These are phyloP conservation scores for Trichomycterus rosablanca DNA, from an alignment of 2,113 vertebrate genomes.

Conservation along the genomic window DNA sequence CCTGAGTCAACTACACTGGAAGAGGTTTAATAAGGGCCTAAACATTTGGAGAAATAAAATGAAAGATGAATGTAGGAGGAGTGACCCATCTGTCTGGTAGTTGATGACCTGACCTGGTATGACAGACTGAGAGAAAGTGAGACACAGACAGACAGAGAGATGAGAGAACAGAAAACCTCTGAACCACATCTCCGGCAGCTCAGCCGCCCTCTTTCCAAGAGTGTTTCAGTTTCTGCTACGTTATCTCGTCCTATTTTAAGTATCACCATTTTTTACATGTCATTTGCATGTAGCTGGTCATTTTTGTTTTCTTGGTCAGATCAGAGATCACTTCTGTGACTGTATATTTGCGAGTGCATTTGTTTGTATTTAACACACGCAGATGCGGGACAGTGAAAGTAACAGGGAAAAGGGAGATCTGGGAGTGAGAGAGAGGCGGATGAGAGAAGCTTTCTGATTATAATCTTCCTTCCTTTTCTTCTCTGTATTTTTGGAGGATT, in stretches of 20 bases:
- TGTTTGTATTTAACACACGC: constrained; percentile 6
- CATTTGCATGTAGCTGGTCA: constrained; percentile 68
- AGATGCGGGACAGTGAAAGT: constrained; percentile 31
- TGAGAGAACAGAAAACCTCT: constrained; percentile 50
- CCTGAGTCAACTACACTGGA: no score
- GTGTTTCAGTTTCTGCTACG: constrained; percentile 70
- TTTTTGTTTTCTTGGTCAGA: constrained; percentile 45
- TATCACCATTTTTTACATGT: constrained; percentile 63
- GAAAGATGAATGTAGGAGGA: background rate
- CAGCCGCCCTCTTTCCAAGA: constrained; percentile 69
- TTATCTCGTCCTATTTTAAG: constrained; percentile 69
- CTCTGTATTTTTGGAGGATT: constrained; percentile 71
- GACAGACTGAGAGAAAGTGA: constrained; percentile 22
- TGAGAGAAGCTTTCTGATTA: constrained; percentile 69
- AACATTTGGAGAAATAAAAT: background rate
- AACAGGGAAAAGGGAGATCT: constrained; percentile 16
- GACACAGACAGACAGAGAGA: constrained; percentile 27
- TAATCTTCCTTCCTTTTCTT: constrained; percentile 71
- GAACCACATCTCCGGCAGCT: constrained; percentile 61
- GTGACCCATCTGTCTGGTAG: constrained; percentile 3
- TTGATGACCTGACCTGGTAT: constrained; percentile 10
- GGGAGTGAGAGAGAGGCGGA: constrained; percentile 51
- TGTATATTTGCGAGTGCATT: constrained; percentile 7
- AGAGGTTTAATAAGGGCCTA: no score
- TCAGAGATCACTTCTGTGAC: constrained; percentile 3